phyloP scores from a whole-genome alignment of 2,113 vertebrate genomes.

The Myiopsitta monachus region DNA sequence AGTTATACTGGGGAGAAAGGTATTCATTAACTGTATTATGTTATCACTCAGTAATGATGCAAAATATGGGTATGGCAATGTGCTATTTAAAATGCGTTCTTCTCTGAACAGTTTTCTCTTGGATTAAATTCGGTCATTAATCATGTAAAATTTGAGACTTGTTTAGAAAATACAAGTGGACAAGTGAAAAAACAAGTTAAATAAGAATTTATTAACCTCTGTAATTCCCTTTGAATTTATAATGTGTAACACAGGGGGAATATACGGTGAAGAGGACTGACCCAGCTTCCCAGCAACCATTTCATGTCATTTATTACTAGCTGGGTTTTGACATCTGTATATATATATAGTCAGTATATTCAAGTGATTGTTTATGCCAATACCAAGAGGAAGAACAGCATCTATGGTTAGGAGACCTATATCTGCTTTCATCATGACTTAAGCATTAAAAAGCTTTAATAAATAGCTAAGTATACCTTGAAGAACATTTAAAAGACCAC shows the following conservation, averaged over 20 bases:
- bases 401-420: neutral
- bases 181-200: neutral
- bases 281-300: neutral
- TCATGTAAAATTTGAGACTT: neutral
- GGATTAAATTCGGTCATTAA: neutral
- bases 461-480: neutral
- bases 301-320: neutral
- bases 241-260: neutral
- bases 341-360: neutral
- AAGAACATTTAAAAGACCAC: conserved; percentile 19
- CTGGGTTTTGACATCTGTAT: neutral
- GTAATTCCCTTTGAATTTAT: neutral
- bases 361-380: neutral
- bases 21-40: conserved; percentile 18
- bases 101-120: conserved; percentile 12
- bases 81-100: neutral
- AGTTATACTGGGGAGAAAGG: neutral
- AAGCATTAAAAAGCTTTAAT: neutral
- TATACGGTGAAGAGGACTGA: neutral
- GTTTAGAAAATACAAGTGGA: conserved; percentile 28
- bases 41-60: conserved; percentile 31
- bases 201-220: neutral
- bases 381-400: neutral
- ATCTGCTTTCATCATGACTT: neutral
- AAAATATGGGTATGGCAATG: neutral